Percentiles rank a stretch among this genome's conserved stretches.
Evolutionary conservation across 2,113 vertebrate species (phyloP).

Genomic region (human (Homo sapiens)): GRCh38 chr18:58992001-58992500

Average conservation of each 20-base stretch:
- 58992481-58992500: background rate
- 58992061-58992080: fast-evolving
- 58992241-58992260: background rate
- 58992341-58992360: background rate
- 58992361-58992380: background rate
- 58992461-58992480: background rate
- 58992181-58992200: fast-evolving
- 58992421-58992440: background rate
- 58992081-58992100: fast-evolving
- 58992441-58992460: background rate
- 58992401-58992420: too few species aligned
- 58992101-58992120: background rate
- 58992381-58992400: background rate
- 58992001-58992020: background rate
- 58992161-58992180: fast-evolving
- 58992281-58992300: background rate
- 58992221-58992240: background rate
- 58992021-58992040: background rate
- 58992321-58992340: background rate
- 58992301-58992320: background rate
- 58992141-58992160: background rate
- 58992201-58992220: background rate
- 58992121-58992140: background rate
- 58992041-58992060: background rate
- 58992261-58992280: background rate